Percentiles rank a stretch among this genome's conserved stretches.
Evolutionary conservation across 2,888 invertebrate species (phyloP).

Genomic region (Formica aserva): DNA sequence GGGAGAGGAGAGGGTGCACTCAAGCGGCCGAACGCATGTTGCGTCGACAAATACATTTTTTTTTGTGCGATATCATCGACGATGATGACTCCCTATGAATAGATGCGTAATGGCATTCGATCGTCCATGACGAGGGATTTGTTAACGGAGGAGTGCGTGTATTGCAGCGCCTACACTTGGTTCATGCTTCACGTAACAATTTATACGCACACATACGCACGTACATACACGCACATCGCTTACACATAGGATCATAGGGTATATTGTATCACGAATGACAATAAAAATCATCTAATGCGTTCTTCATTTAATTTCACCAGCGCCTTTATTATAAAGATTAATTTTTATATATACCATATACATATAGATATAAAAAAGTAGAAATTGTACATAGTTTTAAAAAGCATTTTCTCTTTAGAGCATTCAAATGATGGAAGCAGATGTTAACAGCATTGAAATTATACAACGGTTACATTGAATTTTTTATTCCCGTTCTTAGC

Average conservation of each 20-base stretch:
- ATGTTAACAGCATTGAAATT: background rate
- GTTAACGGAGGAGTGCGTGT: conserved; percentile 24
- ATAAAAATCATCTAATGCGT: conserved; percentile 72
- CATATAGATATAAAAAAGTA: background rate
- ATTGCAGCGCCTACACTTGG: conserved; percentile 18
- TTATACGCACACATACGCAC: conserved; percentile 7
- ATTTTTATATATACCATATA: background rate
- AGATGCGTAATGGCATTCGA: background rate
- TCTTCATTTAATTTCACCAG: conserved; percentile 67
- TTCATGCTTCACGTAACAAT: conserved; percentile 28
- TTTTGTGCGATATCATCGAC: background rate
- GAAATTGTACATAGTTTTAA: background rate
- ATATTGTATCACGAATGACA: conserved; percentile 66
- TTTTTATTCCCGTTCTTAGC: background rate
- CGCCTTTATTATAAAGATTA: conserved; percentile 53
- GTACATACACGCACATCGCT: background rate
- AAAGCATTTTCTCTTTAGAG: background rate
- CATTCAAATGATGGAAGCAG: background rate
- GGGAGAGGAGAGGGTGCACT: background rate
- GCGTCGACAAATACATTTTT: background rate
- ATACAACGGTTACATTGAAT: background rate
- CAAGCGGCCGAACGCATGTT: background rate
- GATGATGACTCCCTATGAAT: conserved; percentile 1
- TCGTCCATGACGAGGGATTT: conserved; percentile 19
- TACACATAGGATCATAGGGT: conserved; percentile 11